phyloP scores from a whole-genome alignment of 2,888 invertebrate species.

The Hedya salicella region DNA sequence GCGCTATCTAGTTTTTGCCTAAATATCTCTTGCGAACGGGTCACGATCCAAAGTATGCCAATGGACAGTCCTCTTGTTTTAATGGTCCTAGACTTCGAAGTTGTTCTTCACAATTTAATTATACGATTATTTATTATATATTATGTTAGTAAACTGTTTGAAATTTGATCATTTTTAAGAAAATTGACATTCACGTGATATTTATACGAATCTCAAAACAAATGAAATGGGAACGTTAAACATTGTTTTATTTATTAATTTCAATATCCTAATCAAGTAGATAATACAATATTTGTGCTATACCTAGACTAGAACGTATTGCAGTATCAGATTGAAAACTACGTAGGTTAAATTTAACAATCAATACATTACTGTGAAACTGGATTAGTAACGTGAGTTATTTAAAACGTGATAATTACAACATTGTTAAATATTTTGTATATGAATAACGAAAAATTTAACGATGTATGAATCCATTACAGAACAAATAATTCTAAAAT shows the following conservation, averaged over 20 bases:
- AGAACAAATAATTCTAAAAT: neutral
- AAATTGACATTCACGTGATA: slow-evolving; percentile 12
- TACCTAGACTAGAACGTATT: neutral
- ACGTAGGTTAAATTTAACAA: too few relatives aligned
- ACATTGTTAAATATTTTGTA: too few relatives aligned
- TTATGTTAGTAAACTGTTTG: neutral
- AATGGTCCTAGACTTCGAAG: neutral
- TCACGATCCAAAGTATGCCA: too few relatives aligned
- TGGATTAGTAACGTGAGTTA: neutral
- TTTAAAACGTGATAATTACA: neutral
- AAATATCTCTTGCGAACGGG: too few relatives aligned
- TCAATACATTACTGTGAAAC: too few relatives aligned
- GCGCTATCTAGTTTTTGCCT: too few relatives aligned
- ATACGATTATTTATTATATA: too few relatives aligned
- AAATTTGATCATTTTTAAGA: neutral
- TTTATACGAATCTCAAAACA: slow-evolving; percentile 20
- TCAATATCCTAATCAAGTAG: neutral
- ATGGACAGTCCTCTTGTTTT: too few relatives aligned
- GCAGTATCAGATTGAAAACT: neutral
- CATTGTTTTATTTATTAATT: neutral
- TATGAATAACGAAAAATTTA: neutral
- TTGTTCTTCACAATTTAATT: too few relatives aligned
- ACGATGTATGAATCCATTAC: neutral
- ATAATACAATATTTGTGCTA: neutral
- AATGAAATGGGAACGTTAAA: neutral